Evolutionary conservation across 2,113 vertebrate species (phyloP).

Genomic region (Syngnathoides biaculeatus): DNA sequence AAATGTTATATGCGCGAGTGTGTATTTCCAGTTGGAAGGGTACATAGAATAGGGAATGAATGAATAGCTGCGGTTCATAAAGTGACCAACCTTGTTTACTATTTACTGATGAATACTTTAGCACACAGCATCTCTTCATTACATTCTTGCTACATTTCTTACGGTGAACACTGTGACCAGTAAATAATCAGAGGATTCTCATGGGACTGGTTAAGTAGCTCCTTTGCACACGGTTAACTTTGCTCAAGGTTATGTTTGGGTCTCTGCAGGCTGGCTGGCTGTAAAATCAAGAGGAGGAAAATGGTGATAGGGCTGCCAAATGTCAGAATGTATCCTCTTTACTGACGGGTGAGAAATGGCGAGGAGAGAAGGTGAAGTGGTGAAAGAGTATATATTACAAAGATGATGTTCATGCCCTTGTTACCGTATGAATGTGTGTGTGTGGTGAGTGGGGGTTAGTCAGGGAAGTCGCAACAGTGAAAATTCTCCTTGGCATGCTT

Average conservation of each 20-base stretch:
- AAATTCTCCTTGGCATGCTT: constrained; percentile 62
- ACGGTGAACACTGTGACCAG: constrained; percentile 23
- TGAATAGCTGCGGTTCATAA: constrained; percentile 41
- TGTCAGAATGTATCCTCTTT: constrained; percentile 31
- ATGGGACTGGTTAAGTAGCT: constrained; percentile 47
- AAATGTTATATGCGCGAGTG: constrained; percentile 31
- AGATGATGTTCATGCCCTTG: constrained; percentile 2
- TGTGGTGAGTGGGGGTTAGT: constrained; percentile 15
- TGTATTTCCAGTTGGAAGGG: constrained; percentile 22
- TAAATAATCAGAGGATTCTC: constrained; percentile 41
- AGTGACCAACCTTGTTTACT: constrained; percentile 31
- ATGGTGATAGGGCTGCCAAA: constrained; percentile 44
- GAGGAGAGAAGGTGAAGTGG: constrained; percentile 15
- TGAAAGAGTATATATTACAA: constrained; percentile 22
- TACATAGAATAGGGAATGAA: constrained; percentile 24
- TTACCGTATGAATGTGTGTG: constrained; percentile 2
- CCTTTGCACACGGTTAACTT: constrained; percentile 58
- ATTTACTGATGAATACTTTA: constrained; percentile 8
- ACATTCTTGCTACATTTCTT: constrained; percentile 5
- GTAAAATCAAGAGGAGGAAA: constrained; percentile 17
- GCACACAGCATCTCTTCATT: constrained; percentile 10
- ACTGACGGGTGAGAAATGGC: constrained; percentile 23
- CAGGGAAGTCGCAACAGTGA: constrained; percentile 45
- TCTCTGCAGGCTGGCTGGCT: constrained; percentile 41
- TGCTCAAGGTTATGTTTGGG: constrained; percentile 56